Conservation (phyloP, 1,140 invertebrate genomes). For the Cataglyphis hispanica region DNA sequence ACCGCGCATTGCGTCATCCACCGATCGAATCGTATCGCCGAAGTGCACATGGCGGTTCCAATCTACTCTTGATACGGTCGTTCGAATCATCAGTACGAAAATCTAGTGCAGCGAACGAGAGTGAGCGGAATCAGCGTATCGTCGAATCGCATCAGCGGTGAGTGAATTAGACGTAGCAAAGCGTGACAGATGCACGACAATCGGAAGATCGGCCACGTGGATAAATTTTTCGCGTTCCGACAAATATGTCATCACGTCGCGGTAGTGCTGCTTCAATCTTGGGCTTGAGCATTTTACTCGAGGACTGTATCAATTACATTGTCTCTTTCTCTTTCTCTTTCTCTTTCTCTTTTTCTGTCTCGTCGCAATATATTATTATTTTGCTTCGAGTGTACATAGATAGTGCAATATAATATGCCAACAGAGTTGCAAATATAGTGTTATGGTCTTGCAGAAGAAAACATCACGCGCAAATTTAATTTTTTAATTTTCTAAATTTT, state of each 20-base stretch:
- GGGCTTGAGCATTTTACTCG: neutral
- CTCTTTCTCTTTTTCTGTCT: too few species aligned
- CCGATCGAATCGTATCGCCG: constrained; percentile 19
- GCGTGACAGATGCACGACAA: neutral
- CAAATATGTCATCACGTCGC: neutral
- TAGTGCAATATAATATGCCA: neutral
- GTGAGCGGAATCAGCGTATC: neutral
- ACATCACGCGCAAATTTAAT: neutral
- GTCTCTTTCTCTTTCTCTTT: too few species aligned
- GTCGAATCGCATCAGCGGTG: neutral
- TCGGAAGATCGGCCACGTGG: neutral
- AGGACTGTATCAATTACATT: neutral
- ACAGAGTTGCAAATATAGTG: neutral
- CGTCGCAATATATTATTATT: too few species aligned
- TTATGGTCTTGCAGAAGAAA: neutral
- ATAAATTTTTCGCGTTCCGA: neutral
- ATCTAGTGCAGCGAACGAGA: neutral
- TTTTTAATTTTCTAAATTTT: neutral
- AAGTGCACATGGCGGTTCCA: constrained; percentile 5
- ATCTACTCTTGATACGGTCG: too few species aligned
- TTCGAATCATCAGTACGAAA: too few species aligned
- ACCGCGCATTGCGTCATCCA: constrained; percentile 57
- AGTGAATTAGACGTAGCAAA: neutral
- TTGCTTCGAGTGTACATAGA: neutral
- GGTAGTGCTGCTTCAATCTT: neutral